phyloP scores from a whole-genome alignment of 2,888 invertebrate genomes.

The Cosmia pyralina region DNA sequence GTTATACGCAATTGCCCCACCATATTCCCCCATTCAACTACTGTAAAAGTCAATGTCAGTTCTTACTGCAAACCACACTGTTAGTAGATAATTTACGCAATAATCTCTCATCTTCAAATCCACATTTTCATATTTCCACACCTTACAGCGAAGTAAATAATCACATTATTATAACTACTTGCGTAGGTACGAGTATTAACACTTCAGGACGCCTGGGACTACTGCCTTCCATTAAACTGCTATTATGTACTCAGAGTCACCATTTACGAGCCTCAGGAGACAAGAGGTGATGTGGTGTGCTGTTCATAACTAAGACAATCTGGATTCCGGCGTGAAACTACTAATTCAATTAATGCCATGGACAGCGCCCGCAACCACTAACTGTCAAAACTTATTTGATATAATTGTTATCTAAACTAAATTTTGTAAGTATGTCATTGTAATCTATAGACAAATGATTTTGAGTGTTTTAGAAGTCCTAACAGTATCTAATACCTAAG shows the following conservation, averaged over 20 bases:
- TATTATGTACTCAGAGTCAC: constrained; percentile 40
- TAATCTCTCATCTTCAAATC: background rate
- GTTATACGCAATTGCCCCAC: too few relatives aligned
- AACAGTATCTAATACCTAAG: background rate
- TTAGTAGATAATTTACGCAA: background rate
- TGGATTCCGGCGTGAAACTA: constrained; percentile 30
- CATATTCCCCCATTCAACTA: too few relatives aligned
- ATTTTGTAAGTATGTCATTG: constrained; percentile 17
- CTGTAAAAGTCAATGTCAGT: too few relatives aligned
- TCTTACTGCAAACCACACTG: background rate
- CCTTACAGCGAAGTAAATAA: constrained; percentile 29
- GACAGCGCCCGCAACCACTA: constrained; percentile 16
- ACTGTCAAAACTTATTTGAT: constrained; percentile 41
- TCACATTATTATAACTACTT: constrained; percentile 11
- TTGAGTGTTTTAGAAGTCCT: background rate
- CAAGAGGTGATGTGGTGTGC: constrained; percentile 42
- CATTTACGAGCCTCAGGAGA: constrained; percentile 41
- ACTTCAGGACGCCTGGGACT: constrained; percentile 15
- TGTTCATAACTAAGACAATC: constrained; percentile 34
- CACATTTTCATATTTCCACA: background rate
- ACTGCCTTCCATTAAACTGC: constrained; percentile 25
- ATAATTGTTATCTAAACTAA: constrained; percentile 12
- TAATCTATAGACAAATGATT: constrained; percentile 9
- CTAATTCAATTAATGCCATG: constrained; percentile 50
- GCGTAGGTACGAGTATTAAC: constrained; percentile 16